These are phyloP conservation scores for Melanotaenia boesemani DNA, from an alignment of 2,797 vertebrate genomes.

Conservation along the genomic window DNA sequence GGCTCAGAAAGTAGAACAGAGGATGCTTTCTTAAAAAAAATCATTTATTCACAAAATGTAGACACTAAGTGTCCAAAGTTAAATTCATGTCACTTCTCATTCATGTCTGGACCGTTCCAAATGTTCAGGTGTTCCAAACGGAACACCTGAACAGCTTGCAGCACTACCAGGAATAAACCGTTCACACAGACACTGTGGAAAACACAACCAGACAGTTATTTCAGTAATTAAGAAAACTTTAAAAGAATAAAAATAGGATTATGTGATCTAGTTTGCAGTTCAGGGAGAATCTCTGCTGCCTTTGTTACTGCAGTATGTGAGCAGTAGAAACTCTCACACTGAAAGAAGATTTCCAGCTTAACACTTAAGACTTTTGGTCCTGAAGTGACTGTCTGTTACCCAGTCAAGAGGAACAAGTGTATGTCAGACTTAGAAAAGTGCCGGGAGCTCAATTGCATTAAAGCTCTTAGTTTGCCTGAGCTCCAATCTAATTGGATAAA, in stretches of 20 bases:
- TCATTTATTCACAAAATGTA: background rate
- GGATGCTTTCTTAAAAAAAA: background rate
- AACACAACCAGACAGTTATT: constrained; percentile 14
- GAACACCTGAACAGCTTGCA: no score
- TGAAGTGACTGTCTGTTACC: constrained; percentile 80
- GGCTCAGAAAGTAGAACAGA: background rate
- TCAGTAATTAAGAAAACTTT: constrained; percentile 27
- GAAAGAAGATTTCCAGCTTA: constrained; percentile 76
- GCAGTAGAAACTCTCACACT: constrained; percentile 37
- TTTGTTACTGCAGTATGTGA: constrained; percentile 20
- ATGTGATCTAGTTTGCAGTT: constrained; percentile 34
- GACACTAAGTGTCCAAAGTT: background rate
- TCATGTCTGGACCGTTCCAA: background rate
- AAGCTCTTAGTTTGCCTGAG: constrained; percentile 82
- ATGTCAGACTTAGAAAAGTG: constrained; percentile 84
- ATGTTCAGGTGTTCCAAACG: constrained; percentile 2
- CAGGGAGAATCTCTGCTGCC: constrained; percentile 31
- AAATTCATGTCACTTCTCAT: background rate
- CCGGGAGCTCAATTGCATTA: constrained; percentile 84
- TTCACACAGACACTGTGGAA: background rate
- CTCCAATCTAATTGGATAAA: constrained; percentile 86
- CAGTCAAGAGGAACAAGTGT: constrained; percentile 84
- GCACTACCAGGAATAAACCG: background rate
- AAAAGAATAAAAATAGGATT: constrained; percentile 42
- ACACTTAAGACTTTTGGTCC: constrained; percentile 77